These are phyloP conservation scores for Halictus quadricinctus DNA, from an alignment of 2,888 invertebrate species.

Conservation along the genomic window DNA sequence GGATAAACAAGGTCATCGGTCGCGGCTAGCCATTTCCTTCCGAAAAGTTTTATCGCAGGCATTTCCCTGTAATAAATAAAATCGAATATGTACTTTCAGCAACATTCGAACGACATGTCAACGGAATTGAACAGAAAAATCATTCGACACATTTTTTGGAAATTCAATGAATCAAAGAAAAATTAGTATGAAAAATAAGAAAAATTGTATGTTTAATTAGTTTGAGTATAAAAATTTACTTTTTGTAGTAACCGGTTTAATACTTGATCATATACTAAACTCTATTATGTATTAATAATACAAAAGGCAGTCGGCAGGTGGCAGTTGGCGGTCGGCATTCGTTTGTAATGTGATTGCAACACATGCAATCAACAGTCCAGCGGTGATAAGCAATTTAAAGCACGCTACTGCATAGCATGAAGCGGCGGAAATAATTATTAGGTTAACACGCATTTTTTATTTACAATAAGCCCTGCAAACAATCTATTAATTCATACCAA, in stretches of 20 bases:
- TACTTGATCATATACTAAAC: no score
- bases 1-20: constrained; percentile 97
- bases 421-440: background rate
- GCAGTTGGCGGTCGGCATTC: no score
- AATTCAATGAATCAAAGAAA: background rate
- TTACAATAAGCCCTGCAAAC: no score
- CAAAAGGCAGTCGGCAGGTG: no score
- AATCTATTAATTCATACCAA: no score
- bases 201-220: background rate
- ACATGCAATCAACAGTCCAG: background rate
- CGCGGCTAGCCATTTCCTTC: constrained; percentile 94
- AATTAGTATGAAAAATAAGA: background rate
- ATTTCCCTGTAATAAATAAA: constrained; percentile 82
- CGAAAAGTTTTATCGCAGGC: constrained; percentile 94
- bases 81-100: background rate
- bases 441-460: background rate
- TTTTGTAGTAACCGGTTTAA: no score
- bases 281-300: no score
- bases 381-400: background rate
- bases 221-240: background rate
- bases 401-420: background rate
- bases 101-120: constrained; percentile 7
- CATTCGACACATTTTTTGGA: background rate
- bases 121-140: background rate
- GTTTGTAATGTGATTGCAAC: background rate